Conservation (phyloP, 30 jellyfish, hydroid and myxozoan genomes). For the Mastigias papua region DNA sequence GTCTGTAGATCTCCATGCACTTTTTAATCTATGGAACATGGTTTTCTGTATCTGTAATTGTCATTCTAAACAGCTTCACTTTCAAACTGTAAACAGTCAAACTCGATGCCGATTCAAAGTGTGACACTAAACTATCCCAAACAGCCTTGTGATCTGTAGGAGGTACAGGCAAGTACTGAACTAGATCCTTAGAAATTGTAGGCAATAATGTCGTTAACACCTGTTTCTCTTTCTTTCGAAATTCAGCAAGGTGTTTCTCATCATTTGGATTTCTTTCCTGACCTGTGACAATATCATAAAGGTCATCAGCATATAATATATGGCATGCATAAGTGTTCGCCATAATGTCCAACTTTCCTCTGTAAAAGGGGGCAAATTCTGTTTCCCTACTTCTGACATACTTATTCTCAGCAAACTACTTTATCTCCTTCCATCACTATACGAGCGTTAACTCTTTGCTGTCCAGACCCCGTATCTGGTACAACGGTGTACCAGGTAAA, state of each 20-base stretch:
- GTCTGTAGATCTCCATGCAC: neutral
- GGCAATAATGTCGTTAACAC: neutral
- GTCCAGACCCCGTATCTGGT: too few relatives aligned
- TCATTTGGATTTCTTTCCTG: neutral
- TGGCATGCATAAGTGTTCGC: neutral
- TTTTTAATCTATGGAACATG: neutral
- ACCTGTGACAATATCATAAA: neutral
- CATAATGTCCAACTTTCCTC: neutral
- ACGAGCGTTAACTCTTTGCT: too few relatives aligned
- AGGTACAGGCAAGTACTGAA: neutral
- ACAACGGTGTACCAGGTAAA: too few relatives aligned
- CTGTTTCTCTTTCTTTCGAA: neutral
- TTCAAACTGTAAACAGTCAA: neutral
- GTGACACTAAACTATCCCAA: neutral
- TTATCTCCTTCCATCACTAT: neutral
- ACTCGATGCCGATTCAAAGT: neutral
- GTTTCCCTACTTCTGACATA: neutral
- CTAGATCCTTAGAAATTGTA: neutral
- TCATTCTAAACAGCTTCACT: neutral
- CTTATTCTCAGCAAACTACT: neutral
- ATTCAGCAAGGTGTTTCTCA: neutral
- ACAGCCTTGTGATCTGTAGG: neutral
- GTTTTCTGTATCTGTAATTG: neutral
- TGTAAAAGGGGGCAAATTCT: neutral
- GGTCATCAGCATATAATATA: neutral